Conservation (phyloP, 2,113 vertebrate species). For the Aptenodytes patagonicus region DNA sequence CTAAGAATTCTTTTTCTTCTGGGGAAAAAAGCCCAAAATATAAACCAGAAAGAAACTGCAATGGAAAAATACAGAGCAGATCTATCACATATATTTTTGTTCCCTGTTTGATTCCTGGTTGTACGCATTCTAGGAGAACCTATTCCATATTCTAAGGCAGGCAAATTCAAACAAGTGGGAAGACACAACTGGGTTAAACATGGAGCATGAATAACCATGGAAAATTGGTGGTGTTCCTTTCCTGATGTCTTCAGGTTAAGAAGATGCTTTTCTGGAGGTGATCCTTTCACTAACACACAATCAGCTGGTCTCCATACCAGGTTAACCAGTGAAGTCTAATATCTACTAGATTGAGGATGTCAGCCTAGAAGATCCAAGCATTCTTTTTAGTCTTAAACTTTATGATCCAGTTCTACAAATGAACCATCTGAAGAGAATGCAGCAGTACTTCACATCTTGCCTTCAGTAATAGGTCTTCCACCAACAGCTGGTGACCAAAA, state of each 20-base stretch:
- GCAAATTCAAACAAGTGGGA: neutral
- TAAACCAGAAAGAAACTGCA: neutral
- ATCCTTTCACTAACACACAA: neutral
- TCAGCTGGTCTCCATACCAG: neutral
- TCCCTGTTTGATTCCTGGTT: neutral
- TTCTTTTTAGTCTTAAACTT: neutral
- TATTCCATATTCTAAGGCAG: neutral
- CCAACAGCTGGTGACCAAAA: rapidly evolving
- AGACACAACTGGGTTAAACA: neutral
- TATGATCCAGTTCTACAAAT: neutral
- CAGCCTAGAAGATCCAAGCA: neutral
- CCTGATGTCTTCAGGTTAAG: neutral
- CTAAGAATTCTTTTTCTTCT: neutral
- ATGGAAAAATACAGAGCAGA: neutral
- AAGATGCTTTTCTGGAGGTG: neutral
- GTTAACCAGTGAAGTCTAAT: neutral
- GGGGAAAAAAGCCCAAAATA: neutral
- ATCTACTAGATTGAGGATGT: neutral
- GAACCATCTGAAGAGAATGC: neutral
- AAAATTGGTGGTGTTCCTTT: neutral
- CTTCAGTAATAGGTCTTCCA: neutral
- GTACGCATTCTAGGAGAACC: neutral
- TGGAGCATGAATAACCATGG: neutral
- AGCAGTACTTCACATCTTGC: neutral
- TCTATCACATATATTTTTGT: neutral